A percentile compares a stretch with the other conserved stretches of the same genome.
Conservation (phyloP, 2,888 invertebrate genomes). For the Eulithis testata region DNA sequence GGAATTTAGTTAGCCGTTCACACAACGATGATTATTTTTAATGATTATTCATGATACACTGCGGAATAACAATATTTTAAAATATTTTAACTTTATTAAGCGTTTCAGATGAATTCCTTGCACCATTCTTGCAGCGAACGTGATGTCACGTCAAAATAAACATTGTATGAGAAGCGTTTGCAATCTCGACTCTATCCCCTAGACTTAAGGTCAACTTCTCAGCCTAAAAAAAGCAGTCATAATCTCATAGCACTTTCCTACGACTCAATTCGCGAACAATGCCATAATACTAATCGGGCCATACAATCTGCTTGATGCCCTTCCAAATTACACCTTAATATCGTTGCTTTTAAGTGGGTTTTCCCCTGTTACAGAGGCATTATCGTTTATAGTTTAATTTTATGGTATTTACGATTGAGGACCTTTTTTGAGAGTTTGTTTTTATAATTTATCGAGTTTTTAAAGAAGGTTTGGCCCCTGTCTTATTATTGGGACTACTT, state of each 20-base stretch:
- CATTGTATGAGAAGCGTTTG: not conserved
- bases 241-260: conserved; percentile 20
- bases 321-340: conserved; percentile 30
- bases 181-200: conserved; percentile 10
- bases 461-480: conserved; percentile 5
- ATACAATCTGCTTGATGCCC: conserved; percentile 34
- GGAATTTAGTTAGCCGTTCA: no score
- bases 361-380: conserved; percentile 20
- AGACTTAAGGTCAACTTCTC: not conserved
- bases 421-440: conserved; percentile 26
- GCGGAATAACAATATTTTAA: no score
- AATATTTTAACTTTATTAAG: no score
- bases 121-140: no score
- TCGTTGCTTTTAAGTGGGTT: conserved; percentile 29
- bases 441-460: conserved; percentile 13
- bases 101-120: no score
- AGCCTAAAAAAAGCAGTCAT: conserved; percentile 6
- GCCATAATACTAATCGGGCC: conserved; percentile 35
- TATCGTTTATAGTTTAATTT: conserved; percentile 42
- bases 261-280: conserved; percentile 37
- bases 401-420: conserved; percentile 31
- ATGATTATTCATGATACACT: no score
- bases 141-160: not conserved
- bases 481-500: not conserved
- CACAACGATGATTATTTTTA: no score